phyloP scores from a whole-genome alignment of 1,140 invertebrate species.

The Papilio polyxenes region DNA sequence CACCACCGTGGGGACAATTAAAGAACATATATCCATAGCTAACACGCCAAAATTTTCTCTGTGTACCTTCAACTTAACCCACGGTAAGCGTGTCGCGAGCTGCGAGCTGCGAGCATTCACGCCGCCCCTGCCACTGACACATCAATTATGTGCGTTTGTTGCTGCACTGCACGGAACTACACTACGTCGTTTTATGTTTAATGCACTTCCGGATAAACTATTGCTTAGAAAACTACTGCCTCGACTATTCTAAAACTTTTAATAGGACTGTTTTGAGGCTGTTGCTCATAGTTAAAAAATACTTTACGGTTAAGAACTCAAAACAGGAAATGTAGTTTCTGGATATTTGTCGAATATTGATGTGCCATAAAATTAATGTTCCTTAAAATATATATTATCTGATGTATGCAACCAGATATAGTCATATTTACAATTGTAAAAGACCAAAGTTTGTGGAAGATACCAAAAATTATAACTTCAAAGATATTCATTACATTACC shows the following conservation, averaged over 20 bases:
- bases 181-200: neutral
- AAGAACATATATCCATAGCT: neutral
- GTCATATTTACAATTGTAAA: too few relatives aligned
- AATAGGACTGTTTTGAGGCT: neutral
- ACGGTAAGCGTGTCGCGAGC: slow-evolving; percentile 15
- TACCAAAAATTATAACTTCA: neutral
- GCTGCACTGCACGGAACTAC: neutral
- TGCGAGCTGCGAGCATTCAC: slow-evolving; percentile 29
- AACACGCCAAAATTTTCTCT: neutral
- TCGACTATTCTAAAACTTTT: neutral
- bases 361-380: too few relatives aligned
- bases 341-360: too few relatives aligned
- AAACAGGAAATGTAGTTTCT: neutral
- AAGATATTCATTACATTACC: neutral
- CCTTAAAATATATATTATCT: too few relatives aligned
- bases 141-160: slow-evolving; percentile 44
- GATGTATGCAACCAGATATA: too few relatives aligned
- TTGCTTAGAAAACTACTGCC: neutral
- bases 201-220: neutral
- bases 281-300: neutral
- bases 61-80: neutral
- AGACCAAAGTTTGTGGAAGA: too few relatives aligned
- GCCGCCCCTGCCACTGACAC: slow-evolving; percentile 41
- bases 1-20: too few relatives aligned
- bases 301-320: neutral